phyloP scores from a whole-genome alignment of 2,888 invertebrate genomes.

The Drosophila paracracens region DNA sequence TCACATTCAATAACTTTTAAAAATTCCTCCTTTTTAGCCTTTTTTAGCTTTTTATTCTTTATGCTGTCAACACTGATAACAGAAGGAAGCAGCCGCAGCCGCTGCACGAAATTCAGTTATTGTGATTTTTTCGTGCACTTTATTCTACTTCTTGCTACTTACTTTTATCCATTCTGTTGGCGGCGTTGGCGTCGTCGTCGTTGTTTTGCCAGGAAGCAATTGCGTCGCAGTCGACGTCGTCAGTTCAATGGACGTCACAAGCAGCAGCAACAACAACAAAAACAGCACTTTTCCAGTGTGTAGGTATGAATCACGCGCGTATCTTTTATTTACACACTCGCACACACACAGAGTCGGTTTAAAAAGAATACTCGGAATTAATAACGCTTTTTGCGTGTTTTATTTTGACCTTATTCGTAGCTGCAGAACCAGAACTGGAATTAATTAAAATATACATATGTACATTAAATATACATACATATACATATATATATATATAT shows the following conservation, averaged over 20 bases:
- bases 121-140: conserved; percentile 28
- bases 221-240: conserved; percentile 44
- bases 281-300: conserved; percentile 41
- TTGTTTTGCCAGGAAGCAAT: conserved; percentile 62
- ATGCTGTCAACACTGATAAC: conserved; percentile 4
- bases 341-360: conserved; percentile 25
- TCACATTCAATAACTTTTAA: neutral
- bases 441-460: conserved; percentile 59
- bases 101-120: conserved; percentile 43
- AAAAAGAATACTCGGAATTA: conserved; percentile 65
- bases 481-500: conserved; percentile 2
- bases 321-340: conserved; percentile 49
- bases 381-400: conserved; percentile 66
- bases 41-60: neutral
- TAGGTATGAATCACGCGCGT: conserved; percentile 68
- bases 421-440: conserved; percentile 56
- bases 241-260: conserved; percentile 71
- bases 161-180: conserved; percentile 68
- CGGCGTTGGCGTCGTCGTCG: conserved; percentile 32
- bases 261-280: conserved; percentile 42
- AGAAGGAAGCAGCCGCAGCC: conserved; percentile 24
- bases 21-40: neutral
- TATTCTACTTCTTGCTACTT: conserved; percentile 49
- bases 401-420: conserved; percentile 79
- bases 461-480: conserved; percentile 27